phyloP scores from a whole-genome alignment of 2,888 invertebrate species.

The Loripinus fragilis region DNA sequence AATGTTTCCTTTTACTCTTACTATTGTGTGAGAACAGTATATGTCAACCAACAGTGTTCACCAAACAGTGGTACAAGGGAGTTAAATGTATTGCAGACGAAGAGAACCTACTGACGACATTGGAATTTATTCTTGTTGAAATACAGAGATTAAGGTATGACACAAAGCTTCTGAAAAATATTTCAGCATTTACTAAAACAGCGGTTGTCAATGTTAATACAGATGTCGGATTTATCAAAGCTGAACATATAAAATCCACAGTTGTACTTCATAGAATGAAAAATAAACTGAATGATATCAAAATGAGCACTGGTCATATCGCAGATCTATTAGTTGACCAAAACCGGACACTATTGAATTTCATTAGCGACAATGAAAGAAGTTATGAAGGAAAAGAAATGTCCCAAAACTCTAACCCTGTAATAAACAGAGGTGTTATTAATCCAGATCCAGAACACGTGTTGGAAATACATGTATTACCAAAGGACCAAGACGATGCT shows the following conservation, averaged over 20 bases:
- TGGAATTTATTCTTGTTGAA: constrained; percentile 9
- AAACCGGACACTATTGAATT: neutral
- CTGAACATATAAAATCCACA: neutral
- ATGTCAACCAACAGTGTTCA: neutral
- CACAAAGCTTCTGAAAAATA: neutral
- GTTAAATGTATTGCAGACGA: neutral
- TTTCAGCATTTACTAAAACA: neutral
- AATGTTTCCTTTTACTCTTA: neutral
- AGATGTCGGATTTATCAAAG: neutral
- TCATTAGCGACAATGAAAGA: neutral
- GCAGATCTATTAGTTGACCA: neutral
- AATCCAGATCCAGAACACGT: neutral
- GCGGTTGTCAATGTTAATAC: neutral
- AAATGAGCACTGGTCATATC: neutral
- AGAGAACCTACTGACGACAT: neutral
- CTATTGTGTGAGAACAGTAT: neutral
- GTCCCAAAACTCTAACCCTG: neutral
- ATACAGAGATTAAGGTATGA: constrained; percentile 2
- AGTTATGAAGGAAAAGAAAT: neutral
- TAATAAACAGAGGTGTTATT: neutral
- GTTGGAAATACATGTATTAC: neutral
- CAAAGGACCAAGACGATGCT: neutral
- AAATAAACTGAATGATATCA: neutral
- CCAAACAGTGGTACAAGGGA: constrained; percentile 6
- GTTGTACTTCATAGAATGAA: neutral